phyloP scores from a whole-genome alignment of 2,113 vertebrate genomes.

The Centropristis striata region DNA sequence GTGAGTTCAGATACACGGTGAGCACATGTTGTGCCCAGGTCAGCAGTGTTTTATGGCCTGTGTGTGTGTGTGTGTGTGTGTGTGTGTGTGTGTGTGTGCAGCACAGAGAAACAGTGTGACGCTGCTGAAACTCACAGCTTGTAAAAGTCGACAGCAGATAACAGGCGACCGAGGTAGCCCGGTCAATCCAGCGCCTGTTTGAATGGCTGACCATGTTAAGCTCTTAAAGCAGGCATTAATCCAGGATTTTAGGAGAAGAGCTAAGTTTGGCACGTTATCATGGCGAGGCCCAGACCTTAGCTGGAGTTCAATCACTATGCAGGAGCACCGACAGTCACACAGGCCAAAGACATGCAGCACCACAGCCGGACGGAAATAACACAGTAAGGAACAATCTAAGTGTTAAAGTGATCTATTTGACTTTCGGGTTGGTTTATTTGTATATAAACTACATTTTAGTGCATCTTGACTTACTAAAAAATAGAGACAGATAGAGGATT shows the following conservation, averaged over 20 bases:
- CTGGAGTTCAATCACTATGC: conserved; percentile 67
- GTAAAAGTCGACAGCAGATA: conserved; percentile 77
- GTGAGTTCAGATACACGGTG: background rate
- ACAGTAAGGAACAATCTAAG: background rate
- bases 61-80: background rate
- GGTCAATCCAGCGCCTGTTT: conserved; percentile 78
- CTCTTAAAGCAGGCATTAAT: conserved; percentile 84
- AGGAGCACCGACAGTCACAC: conserved; percentile 66
- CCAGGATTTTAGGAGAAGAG: conserved; percentile 82
- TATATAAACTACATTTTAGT: conserved; percentile 3
- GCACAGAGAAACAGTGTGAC: conserved; percentile 30
- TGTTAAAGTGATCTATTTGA: background rate
- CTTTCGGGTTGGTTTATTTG: background rate
- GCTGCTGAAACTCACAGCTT: conserved; percentile 51
- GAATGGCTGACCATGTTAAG: conserved; percentile 84
- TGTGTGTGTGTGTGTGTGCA: conserved; percentile 2
- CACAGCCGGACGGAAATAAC: conserved; percentile 12
- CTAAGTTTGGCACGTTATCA: conserved; percentile 74
- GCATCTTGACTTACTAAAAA: background rate
- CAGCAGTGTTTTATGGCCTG: conserved; percentile 11
- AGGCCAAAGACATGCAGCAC: conserved; percentile 39
- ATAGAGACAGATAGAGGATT: too few species aligned
- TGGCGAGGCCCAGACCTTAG: conserved; percentile 79
- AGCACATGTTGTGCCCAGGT: background rate
- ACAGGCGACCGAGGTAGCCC: conserved; percentile 68